Evolutionary conservation across 2,888 invertebrate species (phyloP).

Genomic region (Drosophila kuntzei): DNA sequence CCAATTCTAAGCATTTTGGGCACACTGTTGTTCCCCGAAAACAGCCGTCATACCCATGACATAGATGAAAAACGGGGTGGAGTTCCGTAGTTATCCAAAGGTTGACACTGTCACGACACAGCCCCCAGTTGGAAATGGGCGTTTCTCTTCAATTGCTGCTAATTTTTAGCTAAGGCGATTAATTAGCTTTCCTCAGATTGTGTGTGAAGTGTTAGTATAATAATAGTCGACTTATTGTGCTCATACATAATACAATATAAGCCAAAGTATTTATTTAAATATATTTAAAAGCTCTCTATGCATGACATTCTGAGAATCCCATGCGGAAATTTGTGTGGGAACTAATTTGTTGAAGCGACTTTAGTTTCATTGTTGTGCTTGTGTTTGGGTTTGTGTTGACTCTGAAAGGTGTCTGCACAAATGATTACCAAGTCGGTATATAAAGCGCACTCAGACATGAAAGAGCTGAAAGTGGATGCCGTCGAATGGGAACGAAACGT

Average conservation of each 20-base stretch:
- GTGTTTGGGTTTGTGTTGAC: conserved; percentile 16
- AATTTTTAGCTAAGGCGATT: conserved; percentile 51
- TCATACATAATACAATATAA: conserved; percentile 26
- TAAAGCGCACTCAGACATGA: conserved; percentile 60
- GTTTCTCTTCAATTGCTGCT: conserved; percentile 34
- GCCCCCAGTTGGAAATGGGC: conserved; percentile 20
- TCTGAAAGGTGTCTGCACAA: conserved; percentile 55
- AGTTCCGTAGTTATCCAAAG: conserved; percentile 23
- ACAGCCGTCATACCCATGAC: conserved; percentile 32
- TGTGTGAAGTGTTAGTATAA: conserved; percentile 51
- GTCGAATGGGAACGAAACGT: conserved; percentile 32
- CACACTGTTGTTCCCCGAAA: conserved; percentile 55
- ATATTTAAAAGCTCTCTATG: conserved; percentile 59
- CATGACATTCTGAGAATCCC: conserved; percentile 54
- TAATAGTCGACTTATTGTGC: conserved; percentile 23
- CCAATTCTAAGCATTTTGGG: conserved; percentile 66
- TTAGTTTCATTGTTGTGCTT: conserved; percentile 23
- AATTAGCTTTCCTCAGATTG: conserved; percentile 55
- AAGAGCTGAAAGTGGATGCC: conserved; percentile 42
- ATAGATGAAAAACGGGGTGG: conserved; percentile 33
- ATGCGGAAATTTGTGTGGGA: conserved; percentile 73
- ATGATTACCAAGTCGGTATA: conserved; percentile 49
- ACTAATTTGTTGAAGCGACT: conserved; percentile 37
- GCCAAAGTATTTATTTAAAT: conserved; percentile 70
- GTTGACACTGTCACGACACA: conserved; percentile 29